Evolutionary conservation across 2,888 invertebrate species (phyloP), one percentile per base, ranked within the genome.

Genomic region (Papilio protenor): DNA sequence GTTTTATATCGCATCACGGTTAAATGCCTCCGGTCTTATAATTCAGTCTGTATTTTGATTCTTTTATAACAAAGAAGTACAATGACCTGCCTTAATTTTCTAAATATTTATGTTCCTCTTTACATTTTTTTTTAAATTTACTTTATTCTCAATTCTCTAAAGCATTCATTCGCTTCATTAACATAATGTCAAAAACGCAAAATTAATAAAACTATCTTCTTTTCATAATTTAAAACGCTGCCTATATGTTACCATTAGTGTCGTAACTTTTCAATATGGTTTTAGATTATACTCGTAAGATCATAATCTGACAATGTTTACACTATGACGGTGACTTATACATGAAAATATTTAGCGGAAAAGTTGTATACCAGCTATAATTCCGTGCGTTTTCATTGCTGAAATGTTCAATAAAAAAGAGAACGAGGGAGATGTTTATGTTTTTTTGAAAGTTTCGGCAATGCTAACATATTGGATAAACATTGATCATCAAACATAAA

Each of bases 1-100:
- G 69, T 64, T 45, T 74, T 45, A 75, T 52, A 18, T 66, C 57
- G 23, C 70, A 71, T 71, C 47, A 76, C 76, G 47, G 76, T 27
- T 49, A 59, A 59, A 45, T 70, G 47, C 59, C 49, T 49, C 14
- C 47, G 33, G 14, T 59, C 49, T 71, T 45, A 27, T 47, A 75
- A 69, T 69, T n/a, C 14, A 55, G 47, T 45, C 23, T 40, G 16
- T 18, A 55, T 55, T 55, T 55, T 55, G 52, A 55, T 55, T 55
- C 40, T 16, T 75, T 57, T 4, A 33, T 64, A 74, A 71, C 52
- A 33, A 40, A 40, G 14, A 27, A 52, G 33, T 52, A 21, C 71
- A 11, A 23, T 52, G 49, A 49, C 49, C 70, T 21, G 23, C 16
- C 49, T 49, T 71, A 71, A 71, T 33, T 14, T 71, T 33, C 27